These are phyloP conservation scores for Abrostola triplasia DNA, from an alignment of 2,888 invertebrate species.

Conservation along the genomic window DNA sequence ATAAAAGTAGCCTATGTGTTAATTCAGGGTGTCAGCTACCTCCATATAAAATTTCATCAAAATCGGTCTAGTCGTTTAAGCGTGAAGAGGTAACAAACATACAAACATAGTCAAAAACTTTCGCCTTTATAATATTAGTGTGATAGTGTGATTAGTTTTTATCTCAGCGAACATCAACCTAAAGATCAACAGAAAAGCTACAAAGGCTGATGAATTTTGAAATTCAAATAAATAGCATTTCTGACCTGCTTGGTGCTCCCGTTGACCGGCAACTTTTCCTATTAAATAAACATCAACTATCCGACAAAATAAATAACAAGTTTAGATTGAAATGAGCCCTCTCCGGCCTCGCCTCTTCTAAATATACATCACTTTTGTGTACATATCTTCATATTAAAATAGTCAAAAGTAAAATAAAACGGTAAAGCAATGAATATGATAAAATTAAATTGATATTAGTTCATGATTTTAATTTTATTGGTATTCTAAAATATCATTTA, in stretches of 20 bases:
- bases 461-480: no score
- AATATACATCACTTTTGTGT: slow-evolving; percentile 21
- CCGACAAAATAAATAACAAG: slow-evolving; percentile 60
- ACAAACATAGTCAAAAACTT: no score
- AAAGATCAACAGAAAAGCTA: slow-evolving; percentile 22
- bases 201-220: slow-evolving; percentile 33
- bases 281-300: slow-evolving; percentile 61
- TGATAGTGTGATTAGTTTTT: no score
- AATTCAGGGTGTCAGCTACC: no score
- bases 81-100: no score
- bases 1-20: no score
- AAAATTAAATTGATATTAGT: no score
- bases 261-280: slow-evolving; percentile 57
- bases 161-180: neutral
- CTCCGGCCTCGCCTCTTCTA: slow-evolving; percentile 41
- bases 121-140: no score
- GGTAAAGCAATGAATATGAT: no score
- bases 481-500: no score
- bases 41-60: no score
- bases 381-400: slow-evolving; percentile 13
- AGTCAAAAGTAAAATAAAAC: neutral
- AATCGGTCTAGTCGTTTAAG: no score
- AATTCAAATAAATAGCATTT: slow-evolving; percentile 48
- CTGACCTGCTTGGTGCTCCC: slow-evolving; percentile 19
- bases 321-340: slow-evolving; percentile 57